Evolutionary conservation across 2,113 vertebrate species (phyloP), one percentile per base, ranked within the genome.

Genomic region (Tychaedon coryphoeus): DNA sequence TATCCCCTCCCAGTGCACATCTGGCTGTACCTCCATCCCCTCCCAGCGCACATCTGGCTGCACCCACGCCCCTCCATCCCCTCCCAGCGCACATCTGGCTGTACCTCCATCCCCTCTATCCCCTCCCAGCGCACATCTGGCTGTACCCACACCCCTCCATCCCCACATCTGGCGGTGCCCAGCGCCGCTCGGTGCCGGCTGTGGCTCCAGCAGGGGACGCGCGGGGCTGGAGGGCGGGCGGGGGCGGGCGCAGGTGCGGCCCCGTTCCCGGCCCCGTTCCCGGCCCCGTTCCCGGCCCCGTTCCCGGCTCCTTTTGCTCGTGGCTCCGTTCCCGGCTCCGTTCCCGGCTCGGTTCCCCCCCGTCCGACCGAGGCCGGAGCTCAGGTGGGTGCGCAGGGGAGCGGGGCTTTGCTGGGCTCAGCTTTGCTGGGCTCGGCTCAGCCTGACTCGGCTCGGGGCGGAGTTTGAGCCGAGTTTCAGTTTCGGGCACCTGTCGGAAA

Each of bases 331-430:
- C 43, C 2, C 3, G 45, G 94, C 66, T 75, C 45, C 29, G 77
- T 83, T 95, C 90, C 91, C 91, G 91, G 94, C 75, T 20, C 73
- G 33, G 64, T 88, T 54, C 83, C 43, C 40, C 54, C 83, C 43
- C 36, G 83, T 58, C 56, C 28, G 36, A 13, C 23, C 50, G 64
- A 16, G 60, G 48, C 56, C 73, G 43, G 74, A 56, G 84, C 61
- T 8, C 70, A 89, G 90, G 86, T 89, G 90, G 43, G 93, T 89
- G n/a, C 16, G 16, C 31, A 40, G 25, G 4, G 26, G 1, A 24
- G n/a, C 23, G 23, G 56, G 7, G 53, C 19, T 36, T 3, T 1
- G 40, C 24, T 14, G 10, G 47, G 47, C 47, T 47, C 10, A 3
- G 53, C 19, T 36, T 3, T 2, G 40, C 19, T 9, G 9, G 18